Percentiles rank a stretch among this genome's conserved stretches.
Evolutionary conservation across 2,113 vertebrate genomes (phyloP).

Genomic region (Myrmecobius fasciatus): DNA sequence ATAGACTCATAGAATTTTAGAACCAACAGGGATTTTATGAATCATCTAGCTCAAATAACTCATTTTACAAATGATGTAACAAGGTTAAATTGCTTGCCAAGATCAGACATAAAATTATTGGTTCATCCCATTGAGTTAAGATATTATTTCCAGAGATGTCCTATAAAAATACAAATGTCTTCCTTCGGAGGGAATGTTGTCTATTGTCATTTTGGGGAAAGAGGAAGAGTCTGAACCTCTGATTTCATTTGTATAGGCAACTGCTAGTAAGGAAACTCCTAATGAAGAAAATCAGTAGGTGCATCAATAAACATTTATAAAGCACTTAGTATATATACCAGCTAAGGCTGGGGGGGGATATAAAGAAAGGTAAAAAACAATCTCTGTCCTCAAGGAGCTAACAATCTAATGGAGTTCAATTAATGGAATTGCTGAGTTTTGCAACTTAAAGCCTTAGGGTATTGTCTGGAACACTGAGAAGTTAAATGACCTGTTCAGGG

Average conservation of each 20-base stretch:
- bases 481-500: neutral
- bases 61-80: neutral
- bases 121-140: neutral
- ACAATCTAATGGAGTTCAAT: neutral
- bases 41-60: neutral
- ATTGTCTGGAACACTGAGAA: neutral
- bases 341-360: neutral
- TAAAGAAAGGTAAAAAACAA: neutral
- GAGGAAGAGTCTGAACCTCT: neutral
- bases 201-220: neutral
- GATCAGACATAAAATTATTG: neutral
- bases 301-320: neutral
- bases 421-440: neutral
- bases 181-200: neutral
- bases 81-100: neutral
- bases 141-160: neutral
- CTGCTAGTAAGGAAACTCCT: neutral
- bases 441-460: neutral
- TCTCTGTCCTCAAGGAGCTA: neutral
- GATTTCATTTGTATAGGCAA: neutral
- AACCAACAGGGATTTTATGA: neutral
- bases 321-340: neutral
- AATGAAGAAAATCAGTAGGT: neutral
- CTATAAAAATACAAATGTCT: neutral
- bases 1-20: neutral